Base-by-base conservation (phyloP, 2,797 vertebrate genomes). In the Limnodromus scolopaceus region DNA sequence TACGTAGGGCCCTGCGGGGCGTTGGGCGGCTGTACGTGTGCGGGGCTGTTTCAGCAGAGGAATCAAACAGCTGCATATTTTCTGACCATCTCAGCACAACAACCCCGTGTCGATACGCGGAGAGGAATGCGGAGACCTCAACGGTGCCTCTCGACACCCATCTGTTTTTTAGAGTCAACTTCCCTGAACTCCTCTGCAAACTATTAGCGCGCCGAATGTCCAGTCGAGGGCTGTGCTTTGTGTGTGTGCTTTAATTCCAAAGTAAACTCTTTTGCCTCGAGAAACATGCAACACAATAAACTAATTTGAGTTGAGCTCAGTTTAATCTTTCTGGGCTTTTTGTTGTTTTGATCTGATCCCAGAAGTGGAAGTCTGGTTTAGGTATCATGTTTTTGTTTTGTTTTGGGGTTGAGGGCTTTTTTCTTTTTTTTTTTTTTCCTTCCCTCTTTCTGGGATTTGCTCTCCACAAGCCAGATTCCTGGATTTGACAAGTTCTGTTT, bases 311-410 rank as follows among this genome's bases (percentile, higher is more conserved):
- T 84, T 93, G 94, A 95, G 97, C 95, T 97, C 90, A 96, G 63
- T 77, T 91, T 95, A 97, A 97, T 97, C 96, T 97, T 96, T 89
- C 77, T 79, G 93, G 91, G 89, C 83, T 97, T 96, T 95, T 96
- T 83, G 64, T 84, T 90, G 88, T 96, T 97, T 97, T 97, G 92
- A 97, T 97, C 95, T 87, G 91, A 87, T 96, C 96, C 97, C 97
- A 97, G 89, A 87, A 95, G 96, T 89, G 82, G 92, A 97, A 97
- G 97, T 96, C 97, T 97, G 96, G 93, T 97, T 97, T 96, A 95
- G 92, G 96, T 92, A 96, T 89, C 0, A 27, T 96, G 83, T 39
- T 96, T 97, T 97, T 95, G 92, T 97, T 97, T 97, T 96, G 92
- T 85, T 97, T 96, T 60, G 81, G 84, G 89, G 75, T 83, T 93